These are phyloP conservation scores for Linnaemya vulpina DNA, from an alignment of 2,888 invertebrate species.

Conservation along the genomic window DNA sequence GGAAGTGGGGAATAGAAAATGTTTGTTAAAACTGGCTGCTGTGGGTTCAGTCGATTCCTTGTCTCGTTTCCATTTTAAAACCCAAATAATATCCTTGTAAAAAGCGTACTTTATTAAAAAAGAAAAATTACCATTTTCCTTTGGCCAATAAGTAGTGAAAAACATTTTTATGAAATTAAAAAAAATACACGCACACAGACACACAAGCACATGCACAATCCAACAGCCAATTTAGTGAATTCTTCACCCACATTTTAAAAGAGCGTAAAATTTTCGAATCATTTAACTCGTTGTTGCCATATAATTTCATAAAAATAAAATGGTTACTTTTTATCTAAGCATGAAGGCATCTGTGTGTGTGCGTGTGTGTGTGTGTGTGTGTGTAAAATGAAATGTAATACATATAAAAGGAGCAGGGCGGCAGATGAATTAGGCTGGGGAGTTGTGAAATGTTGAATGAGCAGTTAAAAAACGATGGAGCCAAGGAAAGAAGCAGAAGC, in stretches of 20 bases:
- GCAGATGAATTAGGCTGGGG: neutral
- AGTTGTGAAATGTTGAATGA: conserved; percentile 15
- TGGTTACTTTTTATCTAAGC: conserved; percentile 50
- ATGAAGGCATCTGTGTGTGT: conserved; percentile 1
- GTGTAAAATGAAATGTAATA: conserved; percentile 1
- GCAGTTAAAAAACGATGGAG: neutral
- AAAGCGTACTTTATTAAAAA: conserved; percentile 68
- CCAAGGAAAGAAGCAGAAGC: neutral
- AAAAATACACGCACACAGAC: conserved; percentile 39
- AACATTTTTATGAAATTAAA: conserved; percentile 71
- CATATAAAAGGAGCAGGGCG: neutral
- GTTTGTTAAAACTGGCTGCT: conserved; percentile 26
- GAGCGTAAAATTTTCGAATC: conserved; percentile 73
- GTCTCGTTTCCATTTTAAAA: conserved; percentile 50
- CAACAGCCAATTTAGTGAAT: conserved; percentile 53
- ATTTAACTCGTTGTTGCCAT: conserved; percentile 75
- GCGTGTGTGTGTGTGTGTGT: no score
- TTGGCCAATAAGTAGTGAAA: conserved; percentile 71
- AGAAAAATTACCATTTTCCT: conserved; percentile 61
- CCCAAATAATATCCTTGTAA: conserved; percentile 72
- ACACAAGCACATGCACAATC: neutral
- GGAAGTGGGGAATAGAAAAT: neutral
- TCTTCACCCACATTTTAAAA: conserved; percentile 66
- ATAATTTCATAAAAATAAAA: conserved; percentile 73
- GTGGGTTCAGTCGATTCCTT: conserved; percentile 11